A percentile compares a stretch with the other conserved stretches of the same genome.
These are phyloP conservation scores for Romanogobio albipinnatus DNA, from an alignment of 2,113 vertebrate species.

Conservation along the genomic window DNA sequence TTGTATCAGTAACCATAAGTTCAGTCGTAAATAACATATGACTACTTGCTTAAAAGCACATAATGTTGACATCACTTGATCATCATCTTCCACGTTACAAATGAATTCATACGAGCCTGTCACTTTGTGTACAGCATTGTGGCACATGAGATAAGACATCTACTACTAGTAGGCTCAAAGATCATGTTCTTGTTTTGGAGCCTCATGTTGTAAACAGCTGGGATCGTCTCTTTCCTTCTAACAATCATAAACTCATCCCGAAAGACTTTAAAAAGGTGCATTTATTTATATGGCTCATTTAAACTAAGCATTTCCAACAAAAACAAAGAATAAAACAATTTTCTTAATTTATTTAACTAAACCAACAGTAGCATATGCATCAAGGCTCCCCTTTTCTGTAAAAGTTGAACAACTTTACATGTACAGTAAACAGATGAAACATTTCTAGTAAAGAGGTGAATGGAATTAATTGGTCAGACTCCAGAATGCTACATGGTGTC, in stretches of 20 bases:
- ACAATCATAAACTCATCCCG: not conserved
- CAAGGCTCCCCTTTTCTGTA: slow-evolving; percentile 60
- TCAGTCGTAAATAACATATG: not conserved
- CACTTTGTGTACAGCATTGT: not conserved
- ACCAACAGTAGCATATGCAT: slow-evolving; percentile 67
- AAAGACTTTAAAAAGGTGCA: not conserved
- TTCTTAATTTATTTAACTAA: slow-evolving; percentile 67
- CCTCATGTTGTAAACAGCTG: not conserved
- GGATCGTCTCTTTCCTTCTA: not conserved
- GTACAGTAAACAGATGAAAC: slow-evolving; percentile 62
- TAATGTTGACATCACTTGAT: not conserved
- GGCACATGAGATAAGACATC: not conserved
- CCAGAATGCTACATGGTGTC: slow-evolving; percentile 57
- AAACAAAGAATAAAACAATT: not conserved
- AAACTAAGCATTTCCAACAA: not conserved
- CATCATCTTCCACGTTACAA: not conserved
- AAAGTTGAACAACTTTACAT: slow-evolving; percentile 62
- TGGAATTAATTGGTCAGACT: slow-evolving; percentile 57
- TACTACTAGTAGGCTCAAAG: slow-evolving; percentile 10
- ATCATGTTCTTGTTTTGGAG: slow-evolving; percentile 19
- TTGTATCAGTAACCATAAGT: not conserved
- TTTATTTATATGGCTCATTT: not conserved
- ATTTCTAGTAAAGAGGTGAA: slow-evolving; percentile 60
- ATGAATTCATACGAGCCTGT: not conserved
- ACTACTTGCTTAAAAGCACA: not conserved